A percentile compares a stretch with the other conserved stretches of the same genome.
Conservation (phyloP, 2,113 vertebrate species). For the Gobiocypris rarus region DNA sequence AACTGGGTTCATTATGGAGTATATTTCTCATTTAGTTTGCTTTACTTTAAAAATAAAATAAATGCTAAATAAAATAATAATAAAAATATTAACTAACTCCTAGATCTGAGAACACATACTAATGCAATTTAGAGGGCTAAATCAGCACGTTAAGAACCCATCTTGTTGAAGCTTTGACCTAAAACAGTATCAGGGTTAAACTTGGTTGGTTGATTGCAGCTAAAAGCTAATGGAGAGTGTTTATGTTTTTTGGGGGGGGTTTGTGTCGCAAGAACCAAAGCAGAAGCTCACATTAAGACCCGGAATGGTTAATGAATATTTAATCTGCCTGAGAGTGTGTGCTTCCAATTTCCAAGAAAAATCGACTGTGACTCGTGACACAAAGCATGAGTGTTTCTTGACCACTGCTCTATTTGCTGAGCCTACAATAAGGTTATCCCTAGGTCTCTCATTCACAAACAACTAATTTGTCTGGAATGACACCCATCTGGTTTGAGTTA, state of each 20-base stretch:
- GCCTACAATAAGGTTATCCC: neutral
- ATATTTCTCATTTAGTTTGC: neutral
- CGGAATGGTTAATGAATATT: conserved; percentile 47
- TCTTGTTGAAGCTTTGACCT: neutral
- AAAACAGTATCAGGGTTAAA: neutral
- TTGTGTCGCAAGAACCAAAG: neutral
- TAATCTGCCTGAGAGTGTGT: conserved; percentile 21
- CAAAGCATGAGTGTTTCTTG: neutral
- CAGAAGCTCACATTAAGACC: conserved; percentile 25
- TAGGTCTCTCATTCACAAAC: neutral
- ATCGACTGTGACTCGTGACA: neutral
- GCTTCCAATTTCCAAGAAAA: conserved; percentile 44
- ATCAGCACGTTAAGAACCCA: neutral
- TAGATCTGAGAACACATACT: neutral
- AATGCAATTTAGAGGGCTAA: neutral
- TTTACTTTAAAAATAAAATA: neutral
- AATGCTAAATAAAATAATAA: neutral
- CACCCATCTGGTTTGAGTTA: neutral
- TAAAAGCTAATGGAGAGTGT: conserved; percentile 9
- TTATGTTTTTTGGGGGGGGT: neutral
- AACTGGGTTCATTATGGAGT: too few species aligned
- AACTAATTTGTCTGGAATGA: neutral
- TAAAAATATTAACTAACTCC: neutral
- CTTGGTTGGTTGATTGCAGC: conserved; percentile 5
- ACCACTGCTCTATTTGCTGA: neutral